Evolutionary conservation across 37 sponge, comb jelly and placozoan species (phyloP), one percentile per base, ranked within the genome.

Genomic region (Cliona cf. orientalis): DNA sequence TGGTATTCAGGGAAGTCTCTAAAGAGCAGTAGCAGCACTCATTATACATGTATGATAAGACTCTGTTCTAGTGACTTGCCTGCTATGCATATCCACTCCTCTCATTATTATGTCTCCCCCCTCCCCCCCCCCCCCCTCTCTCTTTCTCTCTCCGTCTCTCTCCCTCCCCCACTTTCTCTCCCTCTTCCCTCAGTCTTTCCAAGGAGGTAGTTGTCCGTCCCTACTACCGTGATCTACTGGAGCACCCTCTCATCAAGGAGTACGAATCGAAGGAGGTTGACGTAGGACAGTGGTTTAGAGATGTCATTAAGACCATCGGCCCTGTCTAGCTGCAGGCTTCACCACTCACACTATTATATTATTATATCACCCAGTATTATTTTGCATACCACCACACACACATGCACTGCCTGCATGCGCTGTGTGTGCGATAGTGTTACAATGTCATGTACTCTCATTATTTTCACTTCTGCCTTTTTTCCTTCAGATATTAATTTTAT

Each of bases 151-250:
- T 29, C 67, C 34, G 17, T 66, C 32, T 66, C 32, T 66, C 32
- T 66, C 67, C 11, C 37, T 66, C 67, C 38, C 67, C 11, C 36
- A 35, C 32, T 29, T 35, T 66, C 4, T 6, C 32, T 29, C 28
- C 60, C 60, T 29, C 28, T 49, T 4, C 14, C 46, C 35, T 11
- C 59, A 91, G 96, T 55, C 68, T 95, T 28, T 82, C 74, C 1
- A 95, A 95, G 69, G 90, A 96, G 42, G 80, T 74, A 22, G 76
- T 64, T 3, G 37, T 33, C 40, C 73, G 96, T 26, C 96, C 93
- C 4, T 62, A 81, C n/a, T 96, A 86, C 80, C 28, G 23, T 42
- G 62, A 82, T 26, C 73, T 95, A n/a, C 60, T 95, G 69, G 75
- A 71, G 9, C 91, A 91, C 38, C 87, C 91, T 44, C 81, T 91